These are phyloP conservation scores for Tupaia tana DNA, from an alignment of 2,113 vertebrate genomes.

Conservation along the genomic window DNA sequence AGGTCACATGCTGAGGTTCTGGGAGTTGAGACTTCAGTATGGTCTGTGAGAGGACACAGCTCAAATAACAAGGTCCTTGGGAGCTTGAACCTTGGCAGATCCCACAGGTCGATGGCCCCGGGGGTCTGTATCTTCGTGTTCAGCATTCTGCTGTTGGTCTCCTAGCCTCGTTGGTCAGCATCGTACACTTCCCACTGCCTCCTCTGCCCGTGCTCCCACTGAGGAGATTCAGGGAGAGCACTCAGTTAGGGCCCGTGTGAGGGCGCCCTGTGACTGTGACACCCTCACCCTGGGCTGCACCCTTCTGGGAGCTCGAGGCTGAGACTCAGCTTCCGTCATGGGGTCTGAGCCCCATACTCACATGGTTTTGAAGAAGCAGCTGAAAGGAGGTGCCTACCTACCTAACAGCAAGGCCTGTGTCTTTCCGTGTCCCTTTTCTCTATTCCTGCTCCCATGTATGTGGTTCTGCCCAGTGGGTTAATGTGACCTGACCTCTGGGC, in stretches of 20 bases:
- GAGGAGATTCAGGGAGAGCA: not conserved
- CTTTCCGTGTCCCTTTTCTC: not conserved
- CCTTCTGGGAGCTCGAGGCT: not conserved
- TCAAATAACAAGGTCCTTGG: not conserved
- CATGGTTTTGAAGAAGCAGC: not conserved
- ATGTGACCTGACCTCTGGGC: fast-evolving
- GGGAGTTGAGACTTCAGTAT: fast-evolving
- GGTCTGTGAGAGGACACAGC: no score
- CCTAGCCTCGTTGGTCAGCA: not conserved
- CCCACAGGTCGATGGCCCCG: not conserved
- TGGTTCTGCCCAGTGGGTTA: not conserved
- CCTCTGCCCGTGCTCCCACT: not conserved
- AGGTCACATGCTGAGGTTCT: no score
- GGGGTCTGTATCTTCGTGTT: not conserved
- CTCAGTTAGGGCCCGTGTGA: not conserved
- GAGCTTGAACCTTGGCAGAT: no score
- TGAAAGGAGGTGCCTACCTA: no score
- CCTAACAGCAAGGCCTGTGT: not conserved
- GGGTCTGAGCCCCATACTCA: no score
- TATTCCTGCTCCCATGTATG: fast-evolving
- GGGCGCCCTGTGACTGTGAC: fast-evolving
- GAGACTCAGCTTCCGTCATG: fast-evolving
- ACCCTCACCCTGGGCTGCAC: not conserved
- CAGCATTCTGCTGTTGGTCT: not conserved
- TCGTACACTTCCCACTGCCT: not conserved